phyloP scores from a whole-genome alignment of 2,888 invertebrate species.

The Aporophyla lueneburgensis region DNA sequence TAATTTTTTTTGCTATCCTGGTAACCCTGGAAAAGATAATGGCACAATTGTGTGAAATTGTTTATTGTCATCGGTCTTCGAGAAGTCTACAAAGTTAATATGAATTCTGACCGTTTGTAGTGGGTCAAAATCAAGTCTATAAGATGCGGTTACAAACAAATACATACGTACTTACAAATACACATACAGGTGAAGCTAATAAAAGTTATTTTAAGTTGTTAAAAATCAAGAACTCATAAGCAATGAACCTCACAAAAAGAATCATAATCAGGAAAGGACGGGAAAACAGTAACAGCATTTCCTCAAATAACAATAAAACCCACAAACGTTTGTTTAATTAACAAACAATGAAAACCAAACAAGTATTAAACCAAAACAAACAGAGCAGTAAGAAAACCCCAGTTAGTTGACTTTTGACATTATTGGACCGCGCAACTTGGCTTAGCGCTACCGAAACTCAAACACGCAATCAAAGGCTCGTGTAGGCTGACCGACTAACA shows the following conservation, averaged over 20 bases:
- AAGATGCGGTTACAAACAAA: too few species aligned
- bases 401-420: constrained; percentile 71
- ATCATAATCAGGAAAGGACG: background rate
- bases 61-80: too few species aligned
- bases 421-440: constrained; percentile 66
- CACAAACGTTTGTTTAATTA: constrained; percentile 41
- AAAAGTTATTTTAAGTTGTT: too few species aligned
- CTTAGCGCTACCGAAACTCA: constrained; percentile 58
- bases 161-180: too few species aligned
- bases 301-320: constrained; percentile 33
- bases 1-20: too few species aligned
- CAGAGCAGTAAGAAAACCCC: constrained; percentile 42
- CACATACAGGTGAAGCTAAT: too few species aligned
- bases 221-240: background rate
- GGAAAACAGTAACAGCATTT: constrained; percentile 10
- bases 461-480: constrained; percentile 70
- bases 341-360: constrained; percentile 59
- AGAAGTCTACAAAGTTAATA: too few species aligned
- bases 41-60: too few species aligned
- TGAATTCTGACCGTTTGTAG: too few species aligned
- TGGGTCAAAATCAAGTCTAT: too few species aligned
- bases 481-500: constrained; percentile 34
- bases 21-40: too few species aligned
- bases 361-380: constrained; percentile 59
- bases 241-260: background rate